phyloP scores from a whole-genome alignment of 2,113 vertebrate species.

The Dinomys branickii region DNA sequence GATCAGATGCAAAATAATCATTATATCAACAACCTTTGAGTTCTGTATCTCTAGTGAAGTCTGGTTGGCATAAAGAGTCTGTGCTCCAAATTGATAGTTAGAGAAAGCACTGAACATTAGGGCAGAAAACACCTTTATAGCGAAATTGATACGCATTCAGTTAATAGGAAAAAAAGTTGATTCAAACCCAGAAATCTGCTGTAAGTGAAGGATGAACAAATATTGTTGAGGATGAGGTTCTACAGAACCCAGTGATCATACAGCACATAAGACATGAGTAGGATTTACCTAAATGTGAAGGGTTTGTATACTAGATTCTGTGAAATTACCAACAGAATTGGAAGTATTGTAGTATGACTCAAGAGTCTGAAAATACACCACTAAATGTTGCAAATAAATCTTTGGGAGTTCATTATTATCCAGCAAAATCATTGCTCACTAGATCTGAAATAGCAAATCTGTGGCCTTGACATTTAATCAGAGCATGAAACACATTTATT shows the following conservation, averaged over 20 bases:
- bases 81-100: background rate
- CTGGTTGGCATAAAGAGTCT: background rate
- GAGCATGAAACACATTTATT: constrained; percentile 76
- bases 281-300: background rate
- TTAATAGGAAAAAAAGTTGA: background rate
- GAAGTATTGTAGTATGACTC: constrained; percentile 19
- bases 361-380: constrained; percentile 36
- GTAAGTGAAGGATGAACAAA: background rate
- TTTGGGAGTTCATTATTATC: constrained; percentile 62
- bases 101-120: background rate
- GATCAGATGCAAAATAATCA: background rate
- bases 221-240: background rate
- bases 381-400: constrained; percentile 51
- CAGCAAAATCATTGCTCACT: constrained; percentile 71
- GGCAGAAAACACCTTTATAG: background rate
- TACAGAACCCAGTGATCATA: background rate
- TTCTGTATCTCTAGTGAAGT: background rate
- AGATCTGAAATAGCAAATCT: constrained; percentile 77
- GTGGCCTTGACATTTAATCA: constrained; percentile 83
- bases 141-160: background rate
- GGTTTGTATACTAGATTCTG: background rate
- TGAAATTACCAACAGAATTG: background rate
- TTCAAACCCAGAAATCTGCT: background rate
- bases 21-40: background rate
- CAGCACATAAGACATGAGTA: background rate